Conservation (phyloP, 2,113 vertebrate genomes). For the Acanthochromis polyacanthus region DNA sequence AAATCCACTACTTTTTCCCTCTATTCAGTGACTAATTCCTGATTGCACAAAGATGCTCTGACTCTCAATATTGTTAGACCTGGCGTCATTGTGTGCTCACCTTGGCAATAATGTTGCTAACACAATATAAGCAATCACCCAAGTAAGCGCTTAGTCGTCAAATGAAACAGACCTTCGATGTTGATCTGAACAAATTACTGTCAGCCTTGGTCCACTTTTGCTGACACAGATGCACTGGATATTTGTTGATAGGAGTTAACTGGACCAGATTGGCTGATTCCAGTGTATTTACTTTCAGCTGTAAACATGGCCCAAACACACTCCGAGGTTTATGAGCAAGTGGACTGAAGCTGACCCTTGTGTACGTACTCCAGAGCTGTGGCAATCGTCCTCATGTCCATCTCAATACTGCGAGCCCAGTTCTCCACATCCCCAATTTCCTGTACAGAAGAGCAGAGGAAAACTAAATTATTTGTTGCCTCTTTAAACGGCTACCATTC, state of each 20-base stretch:
- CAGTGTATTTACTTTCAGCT: conserved; percentile 27
- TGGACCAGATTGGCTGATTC: conserved; percentile 19
- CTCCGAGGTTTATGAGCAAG: conserved; percentile 79
- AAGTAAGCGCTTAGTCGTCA: neutral
- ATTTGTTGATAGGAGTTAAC: neutral
- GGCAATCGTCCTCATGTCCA: conserved; percentile 97
- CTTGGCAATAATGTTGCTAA: neutral
- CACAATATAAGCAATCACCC: neutral
- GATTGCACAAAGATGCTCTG: neutral
- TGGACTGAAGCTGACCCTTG: conserved; percentile 91
- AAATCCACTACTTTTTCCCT: neutral
- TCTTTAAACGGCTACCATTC: neutral
- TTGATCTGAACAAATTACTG: neutral
- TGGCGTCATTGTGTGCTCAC: neutral
- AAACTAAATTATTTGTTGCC: neutral
- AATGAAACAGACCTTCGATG: neutral
- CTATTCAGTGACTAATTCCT: neutral
- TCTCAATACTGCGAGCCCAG: conserved; percentile 96
- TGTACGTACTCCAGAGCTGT: conserved; percentile 95
- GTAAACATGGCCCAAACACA: neutral
- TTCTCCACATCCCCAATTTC: conserved; percentile 98
- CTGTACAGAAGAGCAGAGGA: conserved; percentile 70
- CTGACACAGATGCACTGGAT: conserved; percentile 1
- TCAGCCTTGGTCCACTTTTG: neutral
- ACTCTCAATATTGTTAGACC: neutral